phyloP scores from a whole-genome alignment of 53 echinoderm and acorn worm genomes.

The Paracentrotus lividus region DNA sequence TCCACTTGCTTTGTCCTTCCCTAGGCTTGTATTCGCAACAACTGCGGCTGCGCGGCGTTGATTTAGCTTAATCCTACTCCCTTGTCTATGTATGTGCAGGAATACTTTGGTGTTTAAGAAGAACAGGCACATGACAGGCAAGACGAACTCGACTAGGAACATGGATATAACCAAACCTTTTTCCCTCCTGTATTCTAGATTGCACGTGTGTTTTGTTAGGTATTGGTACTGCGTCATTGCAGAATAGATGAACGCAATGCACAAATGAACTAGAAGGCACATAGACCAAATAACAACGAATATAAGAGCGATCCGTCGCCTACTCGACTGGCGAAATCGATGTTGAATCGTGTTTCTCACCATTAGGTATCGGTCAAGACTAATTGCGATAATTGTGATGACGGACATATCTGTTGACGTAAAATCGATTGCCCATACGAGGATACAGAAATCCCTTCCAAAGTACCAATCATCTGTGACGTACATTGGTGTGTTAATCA shows the following conservation, averaged over 20 bases:
- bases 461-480: conserved; percentile 34
- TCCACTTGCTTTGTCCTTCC: conserved; percentile 46
- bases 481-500: conserved; percentile 35
- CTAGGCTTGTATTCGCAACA: not conserved
- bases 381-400: conserved; percentile 51
- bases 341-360: conserved; percentile 29
- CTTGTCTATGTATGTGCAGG: conserved; percentile 18
- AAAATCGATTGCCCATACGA: conserved; percentile 51
- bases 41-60: not conserved
- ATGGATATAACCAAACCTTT: conserved; percentile 3
- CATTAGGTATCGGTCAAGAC: conserved; percentile 53
- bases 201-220: not conserved
- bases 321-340: not conserved
- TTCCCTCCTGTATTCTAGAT: conserved; percentile 36
- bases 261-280: conserved; percentile 41
- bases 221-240: conserved; percentile 1
- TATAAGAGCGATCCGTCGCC: not conserved
- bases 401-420: conserved; percentile 58
- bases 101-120: conserved; percentile 35
- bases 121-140: conserved; percentile 31
- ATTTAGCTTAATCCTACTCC: not conserved
- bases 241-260: conserved; percentile 38
- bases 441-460: not conserved
- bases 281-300: not conserved
- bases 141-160: conserved; percentile 40